Percentiles rank a stretch among this genome's conserved stretches.
phyloP scores from a whole-genome alignment of 2,113 vertebrate species.

The Nestor notabilis region DNA sequence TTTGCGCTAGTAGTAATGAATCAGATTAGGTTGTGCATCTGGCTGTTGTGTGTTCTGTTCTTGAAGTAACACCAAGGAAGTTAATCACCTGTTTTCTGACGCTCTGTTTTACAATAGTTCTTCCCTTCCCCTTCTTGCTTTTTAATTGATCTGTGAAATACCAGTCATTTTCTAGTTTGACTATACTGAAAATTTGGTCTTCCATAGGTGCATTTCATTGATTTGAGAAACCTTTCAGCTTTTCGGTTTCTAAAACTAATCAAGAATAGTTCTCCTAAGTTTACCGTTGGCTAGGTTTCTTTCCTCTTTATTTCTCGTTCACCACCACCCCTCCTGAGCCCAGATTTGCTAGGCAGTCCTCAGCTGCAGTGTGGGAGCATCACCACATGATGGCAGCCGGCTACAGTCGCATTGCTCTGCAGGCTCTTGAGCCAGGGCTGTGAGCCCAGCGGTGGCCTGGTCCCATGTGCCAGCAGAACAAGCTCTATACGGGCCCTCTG shows the following conservation, averaged over 20 bases:
- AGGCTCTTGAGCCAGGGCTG: neutral
- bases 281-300: neutral
- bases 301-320: neutral
- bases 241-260: fast-evolving
- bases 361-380: constrained; percentile 21
- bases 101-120: neutral
- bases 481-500: neutral
- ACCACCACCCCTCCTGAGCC: fast-evolving
- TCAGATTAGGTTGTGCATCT: constrained; percentile 22
- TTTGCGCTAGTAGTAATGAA: constrained; percentile 11
- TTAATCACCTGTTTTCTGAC: neutral
- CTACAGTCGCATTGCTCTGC: neutral
- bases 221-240: neutral
- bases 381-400: constrained; percentile 73
- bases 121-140: neutral
- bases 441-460: neutral
- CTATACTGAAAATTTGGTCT: neutral
- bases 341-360: neutral
- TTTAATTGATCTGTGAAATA: neutral
- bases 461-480: neutral
- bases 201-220: neutral
- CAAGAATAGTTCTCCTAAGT: neutral
- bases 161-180: neutral
- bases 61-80: neutral
- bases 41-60: constrained; percentile 23